Evolutionary conservation across 2,113 vertebrate species (phyloP).

Genomic region (Vanacampus margaritifer): DNA sequence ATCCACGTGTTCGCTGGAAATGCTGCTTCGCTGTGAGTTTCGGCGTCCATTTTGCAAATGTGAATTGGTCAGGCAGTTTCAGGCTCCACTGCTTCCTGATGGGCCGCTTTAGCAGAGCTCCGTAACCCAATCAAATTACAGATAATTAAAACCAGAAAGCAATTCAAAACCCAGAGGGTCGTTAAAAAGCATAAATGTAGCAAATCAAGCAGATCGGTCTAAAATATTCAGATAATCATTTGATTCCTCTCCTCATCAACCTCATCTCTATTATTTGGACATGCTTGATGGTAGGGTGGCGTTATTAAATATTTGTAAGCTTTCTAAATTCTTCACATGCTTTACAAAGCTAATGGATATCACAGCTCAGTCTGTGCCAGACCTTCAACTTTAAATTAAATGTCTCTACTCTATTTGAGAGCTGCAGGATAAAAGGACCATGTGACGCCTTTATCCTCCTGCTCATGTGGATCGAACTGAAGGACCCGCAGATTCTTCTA

Average conservation of each 20-base stretch:
- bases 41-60: neutral
- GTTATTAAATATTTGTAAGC: conserved; percentile 60
- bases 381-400: conserved; percentile 60
- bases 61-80: conserved; percentile 2
- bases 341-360: conserved; percentile 55
- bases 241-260: conserved; percentile 2
- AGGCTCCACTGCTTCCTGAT: conserved; percentile 48
- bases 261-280: conserved; percentile 31
- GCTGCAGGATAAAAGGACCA: conserved; percentile 52
- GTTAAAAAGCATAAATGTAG: conserved; percentile 36
- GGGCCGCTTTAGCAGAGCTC: conserved; percentile 45
- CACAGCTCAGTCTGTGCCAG: conserved; percentile 36
- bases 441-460: conserved; percentile 44
- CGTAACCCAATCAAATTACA: conserved; percentile 60
- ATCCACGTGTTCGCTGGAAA: neutral
- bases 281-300: conserved; percentile 18
- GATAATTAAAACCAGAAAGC: conserved; percentile 60
- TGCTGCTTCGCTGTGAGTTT: conserved; percentile 6
- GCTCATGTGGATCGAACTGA: conserved; percentile 41
- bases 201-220: conserved; percentile 34
- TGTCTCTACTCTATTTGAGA: conserved; percentile 61
- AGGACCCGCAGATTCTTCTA: conserved; percentile 41
- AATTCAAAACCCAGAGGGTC: conserved; percentile 47
- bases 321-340: conserved; percentile 38
- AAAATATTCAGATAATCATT: conserved; percentile 32